Evolutionary conservation across 2,113 vertebrate genomes (phyloP), one percentile per base, ranked within the genome.

Genomic region (Zeus faber): DNA sequence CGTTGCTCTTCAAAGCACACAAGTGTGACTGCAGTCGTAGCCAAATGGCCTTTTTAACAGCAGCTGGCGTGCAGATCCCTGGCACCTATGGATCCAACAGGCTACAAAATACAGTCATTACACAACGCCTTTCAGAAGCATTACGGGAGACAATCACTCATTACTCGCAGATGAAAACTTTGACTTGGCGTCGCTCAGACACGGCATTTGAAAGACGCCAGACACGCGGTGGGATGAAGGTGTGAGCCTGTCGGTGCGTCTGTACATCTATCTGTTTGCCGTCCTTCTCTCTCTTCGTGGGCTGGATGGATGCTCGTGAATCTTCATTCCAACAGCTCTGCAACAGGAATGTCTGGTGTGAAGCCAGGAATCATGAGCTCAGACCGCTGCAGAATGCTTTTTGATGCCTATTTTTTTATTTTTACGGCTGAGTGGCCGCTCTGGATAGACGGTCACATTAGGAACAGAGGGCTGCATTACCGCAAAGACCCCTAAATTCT

Each of bases 391-490:
- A 37, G 65, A 53, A 50, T 56, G 54, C 56, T 49, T 77, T 53
- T 33, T 21, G 31, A 62, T 16, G 54, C 74, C 57, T 27, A 1
- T 55, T 54, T 63, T 59, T n/a, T 2, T 2, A 37, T 10, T 2
- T 4, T 37, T 74, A 79, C 66, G 67, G 66, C 59, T 80, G 54
- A 49, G 33, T 61, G 70, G 64, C 33, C 17, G 54, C 48, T 59
- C 71, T 81, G 65, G 76, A 78, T 63, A 67, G 67, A 75, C 64
- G 47, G 5, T 66, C 51, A 52, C n/a, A 72, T 67, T 69, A 65
- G 73, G 52, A 57, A 40, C 62, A 53, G 26, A 24, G 75, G 68
- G 62, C 65, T n/a, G n/a, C n/a, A n/a, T n/a, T n/a, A n/a, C n/a
- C n/a, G n/a, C n/a, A n/a, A n/a, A n/a, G n/a, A n/a, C n/a, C n/a